Evolutionary conservation across 2,888 invertebrate species (phyloP), one percentile per base, ranked within the genome.

Genomic region (Amphipoea lucens): DNA sequence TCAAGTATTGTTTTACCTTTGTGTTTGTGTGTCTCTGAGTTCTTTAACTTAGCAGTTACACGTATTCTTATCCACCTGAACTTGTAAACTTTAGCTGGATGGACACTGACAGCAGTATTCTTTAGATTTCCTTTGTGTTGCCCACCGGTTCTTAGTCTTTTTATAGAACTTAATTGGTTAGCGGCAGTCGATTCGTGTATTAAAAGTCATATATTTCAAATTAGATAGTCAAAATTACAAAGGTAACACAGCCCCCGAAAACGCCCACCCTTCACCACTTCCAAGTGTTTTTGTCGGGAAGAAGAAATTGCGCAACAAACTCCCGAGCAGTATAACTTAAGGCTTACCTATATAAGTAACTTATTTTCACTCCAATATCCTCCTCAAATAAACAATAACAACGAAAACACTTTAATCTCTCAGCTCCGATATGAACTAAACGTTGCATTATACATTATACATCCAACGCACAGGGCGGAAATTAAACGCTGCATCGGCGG

Each of bases 401-500:
- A n/a, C 29, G 7, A 63, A 68, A 84, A 42, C 40, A 66, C 65
- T 77, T 67, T 7, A 84, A 84, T 78, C 57, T 74, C 74, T 68
- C 29, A 42, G 36, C 67, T 68, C 54, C 57, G 66, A 73, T 63
- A 70, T 63, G 54, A 84, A 87, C 69, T 79, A 75, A 79, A 84
- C 51, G 80, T 73, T 80, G 81, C 76, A 85, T 85, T 88, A 83
- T 81, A 76, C 74, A 77, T 73, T 70, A 76, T 87, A 85, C 74
- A 87, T 69, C 69, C 51, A 85, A 81, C 74, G 88, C 81, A 85
- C 76, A n/a, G 76, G 83, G 82, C 90, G 91, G 92, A 91, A 90
- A 91, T 91, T 91, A 90, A 88, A 86, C 89, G 79, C 86, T 88
- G 92, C 92, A 90, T 78, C 81, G 85, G 78, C 54, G 66, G 76